Evolutionary conservation across 2,113 vertebrate genomes (phyloP).

Genomic region (Taurulus bubalis): DNA sequence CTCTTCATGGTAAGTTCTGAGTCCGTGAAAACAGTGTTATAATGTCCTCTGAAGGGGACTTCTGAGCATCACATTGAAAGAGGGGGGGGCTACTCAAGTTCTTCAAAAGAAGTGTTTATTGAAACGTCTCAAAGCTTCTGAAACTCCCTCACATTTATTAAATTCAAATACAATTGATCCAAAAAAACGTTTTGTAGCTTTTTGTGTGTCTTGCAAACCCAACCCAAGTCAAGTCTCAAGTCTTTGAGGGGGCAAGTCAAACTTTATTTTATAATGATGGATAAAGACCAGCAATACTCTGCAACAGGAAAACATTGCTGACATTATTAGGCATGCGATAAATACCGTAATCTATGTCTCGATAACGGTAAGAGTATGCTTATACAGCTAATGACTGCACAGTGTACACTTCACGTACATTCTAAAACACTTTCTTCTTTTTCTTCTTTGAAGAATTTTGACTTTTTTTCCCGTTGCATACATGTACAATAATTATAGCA

Average conservation of each 20-base stretch:
- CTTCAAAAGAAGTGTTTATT: background rate
- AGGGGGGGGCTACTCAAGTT: background rate
- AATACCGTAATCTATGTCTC: too few species aligned
- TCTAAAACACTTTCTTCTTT: too few species aligned
- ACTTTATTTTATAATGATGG: background rate
- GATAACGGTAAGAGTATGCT: too few species aligned
- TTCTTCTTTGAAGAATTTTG: too few species aligned
- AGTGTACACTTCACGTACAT: too few species aligned
- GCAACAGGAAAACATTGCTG: background rate
- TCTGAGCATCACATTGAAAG: background rate
- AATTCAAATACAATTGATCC: background rate
- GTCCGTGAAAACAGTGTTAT: background rate
- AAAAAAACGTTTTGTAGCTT: background rate
- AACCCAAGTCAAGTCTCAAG: background rate
- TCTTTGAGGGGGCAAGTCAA: background rate
- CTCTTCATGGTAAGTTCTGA: background rate
- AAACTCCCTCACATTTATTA: background rate
- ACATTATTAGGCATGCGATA: too few species aligned
- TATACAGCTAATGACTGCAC: too few species aligned
- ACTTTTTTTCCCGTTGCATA: too few species aligned
- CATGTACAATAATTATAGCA: background rate
- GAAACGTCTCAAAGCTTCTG: background rate
- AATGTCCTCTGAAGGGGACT: background rate
- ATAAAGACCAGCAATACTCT: background rate
- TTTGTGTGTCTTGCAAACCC: too few species aligned